Evolutionary conservation across 2,888 invertebrate genomes (phyloP).

Genomic region (Cerceris ruficornis): DNA sequence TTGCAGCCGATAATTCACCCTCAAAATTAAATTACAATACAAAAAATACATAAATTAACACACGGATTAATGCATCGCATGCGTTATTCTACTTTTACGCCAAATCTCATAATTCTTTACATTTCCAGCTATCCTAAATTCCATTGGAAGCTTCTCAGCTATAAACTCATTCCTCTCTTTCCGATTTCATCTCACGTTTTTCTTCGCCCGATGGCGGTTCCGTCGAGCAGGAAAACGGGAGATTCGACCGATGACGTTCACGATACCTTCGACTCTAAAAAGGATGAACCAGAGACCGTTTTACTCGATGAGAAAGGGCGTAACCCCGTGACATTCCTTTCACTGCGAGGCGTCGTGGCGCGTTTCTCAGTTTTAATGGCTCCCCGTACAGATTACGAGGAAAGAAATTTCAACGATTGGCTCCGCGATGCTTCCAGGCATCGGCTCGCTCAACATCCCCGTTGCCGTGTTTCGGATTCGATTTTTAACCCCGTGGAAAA

Average conservation of each 20-base stretch:
- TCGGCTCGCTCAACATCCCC: neutral
- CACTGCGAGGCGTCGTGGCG: conserved; percentile 38
- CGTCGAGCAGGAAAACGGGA: conserved; percentile 2
- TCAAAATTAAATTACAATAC: too few relatives aligned
- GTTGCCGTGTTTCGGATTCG: too few relatives aligned
- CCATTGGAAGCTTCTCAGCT: too few relatives aligned
- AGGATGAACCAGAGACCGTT: conserved; percentile 35
- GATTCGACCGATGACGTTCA: conserved; percentile 6
- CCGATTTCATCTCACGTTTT: too few relatives aligned
- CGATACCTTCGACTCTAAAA: conserved; percentile 42
- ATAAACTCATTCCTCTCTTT: too few relatives aligned
- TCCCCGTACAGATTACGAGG: conserved; percentile 59
- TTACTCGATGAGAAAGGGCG: conserved; percentile 56
- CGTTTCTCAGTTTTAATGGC: conserved; percentile 49
- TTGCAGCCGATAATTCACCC: too few relatives aligned
- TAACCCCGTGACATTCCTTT: conserved; percentile 64
- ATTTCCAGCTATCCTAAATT: too few relatives aligned
- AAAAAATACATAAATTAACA: too few relatives aligned
- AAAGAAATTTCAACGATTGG: conserved; percentile 23
- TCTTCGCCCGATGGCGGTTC: neutral
- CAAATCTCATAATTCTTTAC: too few relatives aligned
- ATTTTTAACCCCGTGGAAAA: too few relatives aligned
- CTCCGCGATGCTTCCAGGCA: neutral
- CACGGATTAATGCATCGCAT: too few relatives aligned
- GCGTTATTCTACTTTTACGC: too few relatives aligned